Evolutionary conservation across 2,797 vertebrate species (phyloP).

Genomic region (Petrocephalus sullivani): DNA sequence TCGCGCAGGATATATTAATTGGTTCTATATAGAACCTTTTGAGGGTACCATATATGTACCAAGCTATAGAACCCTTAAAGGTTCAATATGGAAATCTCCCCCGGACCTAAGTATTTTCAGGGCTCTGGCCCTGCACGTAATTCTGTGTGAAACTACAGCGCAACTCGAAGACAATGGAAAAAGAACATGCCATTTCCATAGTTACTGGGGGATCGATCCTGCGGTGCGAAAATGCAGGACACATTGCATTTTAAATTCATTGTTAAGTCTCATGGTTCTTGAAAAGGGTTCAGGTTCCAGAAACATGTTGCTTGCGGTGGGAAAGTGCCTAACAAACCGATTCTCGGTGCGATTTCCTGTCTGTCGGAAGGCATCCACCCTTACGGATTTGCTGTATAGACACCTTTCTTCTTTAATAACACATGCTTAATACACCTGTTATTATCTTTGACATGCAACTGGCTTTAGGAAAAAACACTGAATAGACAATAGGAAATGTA

Average conservation of each 20-base stretch:
- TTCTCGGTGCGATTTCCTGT: neutral
- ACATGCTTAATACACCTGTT: neutral
- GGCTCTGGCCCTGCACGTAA: neutral
- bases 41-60: too few species aligned
- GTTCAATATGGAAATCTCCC: too few species aligned
- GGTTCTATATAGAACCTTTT: too few species aligned
- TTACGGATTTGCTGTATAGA: neutral
- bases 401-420: neutral
- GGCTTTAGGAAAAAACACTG: neutral
- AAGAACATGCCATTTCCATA: neutral
- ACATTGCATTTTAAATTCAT: neutral
- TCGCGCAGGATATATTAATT: too few species aligned
- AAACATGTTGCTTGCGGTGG: neutral
- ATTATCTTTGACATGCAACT: neutral
- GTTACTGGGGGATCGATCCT: neutral
- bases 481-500: slow-evolving; percentile 3
- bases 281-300: neutral
- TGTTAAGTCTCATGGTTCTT: neutral
- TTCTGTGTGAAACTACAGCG: neutral
- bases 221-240: neutral
- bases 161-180: neutral
- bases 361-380: neutral
- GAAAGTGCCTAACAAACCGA: neutral
- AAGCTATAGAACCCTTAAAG: too few species aligned
- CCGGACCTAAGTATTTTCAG: too few species aligned